Percentiles rank a stretch among this genome's conserved stretches.
Conservation (phyloP, 2,113 vertebrate genomes). For the Aptenodytes patagonicus region DNA sequence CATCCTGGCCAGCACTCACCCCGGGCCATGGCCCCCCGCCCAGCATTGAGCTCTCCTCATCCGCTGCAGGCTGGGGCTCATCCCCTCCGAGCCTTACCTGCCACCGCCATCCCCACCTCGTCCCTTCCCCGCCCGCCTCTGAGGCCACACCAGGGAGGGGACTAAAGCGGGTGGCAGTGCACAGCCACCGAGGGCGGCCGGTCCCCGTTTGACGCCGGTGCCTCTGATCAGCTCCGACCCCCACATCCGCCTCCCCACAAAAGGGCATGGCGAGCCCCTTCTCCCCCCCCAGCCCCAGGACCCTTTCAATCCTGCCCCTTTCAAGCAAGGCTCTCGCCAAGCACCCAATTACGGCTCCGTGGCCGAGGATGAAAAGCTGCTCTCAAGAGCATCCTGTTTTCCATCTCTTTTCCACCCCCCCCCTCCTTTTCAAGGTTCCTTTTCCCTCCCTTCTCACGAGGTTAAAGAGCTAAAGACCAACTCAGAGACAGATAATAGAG, state of each 20-base stretch:
- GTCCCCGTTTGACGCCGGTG: accelerated
- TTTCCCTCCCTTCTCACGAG: slow-evolving; percentile 51
- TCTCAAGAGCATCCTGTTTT: not conserved
- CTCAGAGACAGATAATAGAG: slow-evolving; percentile 69
- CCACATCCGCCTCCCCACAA: accelerated
- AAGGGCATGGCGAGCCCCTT: not conserved
- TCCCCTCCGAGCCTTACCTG: not conserved
- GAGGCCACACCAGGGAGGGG: not conserved
- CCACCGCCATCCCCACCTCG: not conserved
- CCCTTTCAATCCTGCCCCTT: not conserved
- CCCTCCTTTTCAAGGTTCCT: not conserved
- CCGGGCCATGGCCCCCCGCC: not conserved
- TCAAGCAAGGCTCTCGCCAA: not conserved
- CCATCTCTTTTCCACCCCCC: not conserved
- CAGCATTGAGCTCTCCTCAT: not conserved
- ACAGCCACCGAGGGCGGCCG: accelerated
- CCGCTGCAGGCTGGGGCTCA: not conserved
- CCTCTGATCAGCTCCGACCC: not conserved
- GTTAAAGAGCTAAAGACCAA: slow-evolving; percentile 77
- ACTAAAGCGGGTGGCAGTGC: not conserved
- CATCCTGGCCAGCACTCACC: not conserved
- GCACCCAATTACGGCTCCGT: not conserved
- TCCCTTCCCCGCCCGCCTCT: not conserved
- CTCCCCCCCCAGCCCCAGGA: not conserved
- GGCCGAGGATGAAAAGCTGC: not conserved